Base-by-base conservation (phyloP, 2,888 invertebrate genomes). In the Lamellibrachia columna region DNA sequence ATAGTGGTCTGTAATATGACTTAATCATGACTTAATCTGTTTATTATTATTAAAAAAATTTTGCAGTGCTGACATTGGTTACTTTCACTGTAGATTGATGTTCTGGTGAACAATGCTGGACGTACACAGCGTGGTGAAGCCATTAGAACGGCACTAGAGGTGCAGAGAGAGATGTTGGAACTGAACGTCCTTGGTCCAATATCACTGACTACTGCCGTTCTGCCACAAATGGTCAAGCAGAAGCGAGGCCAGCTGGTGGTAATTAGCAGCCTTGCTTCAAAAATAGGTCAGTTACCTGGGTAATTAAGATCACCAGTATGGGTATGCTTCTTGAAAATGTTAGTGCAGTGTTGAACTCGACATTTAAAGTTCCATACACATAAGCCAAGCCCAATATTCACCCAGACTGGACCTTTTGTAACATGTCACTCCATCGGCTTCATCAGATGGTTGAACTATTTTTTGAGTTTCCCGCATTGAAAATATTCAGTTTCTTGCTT, bases 21-120 rank as follows among this genome's bases (percentile, higher is more conserved):
- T 28, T 28, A 15, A 75, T 75, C 22, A 15, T n/a, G 11, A 15
- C 15, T 75, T 40, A 40, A 40, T 40, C 40, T 40, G 40, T 6
- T 15, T 15, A 15, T 75, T 2, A 75, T 75, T 75, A 75, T 15
- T 15, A 15, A n/a, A 2, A n/a, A 4, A 75, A 4, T 75, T 75
- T 75, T n/a, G 6, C n/a, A 22, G 22, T 75, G 75, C 75, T 75
- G 75, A 75, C 22, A 22, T 15, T 75, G 22, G 15, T 75, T 75
- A 6, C 3, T 22, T 93, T 91, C 52, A 7, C 52, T 93, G 53
- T 96, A 97, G 97, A 96, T 98, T 90, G 98, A 98, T 95, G 97
- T 98, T 93, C 97, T 98, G 90, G 97, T 98, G 0, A 98, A 98
- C 95, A 98, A 98, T 97, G 98, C 98, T 1, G 98, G 98, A 0